Evolutionary conservation across 2,797 vertebrate species (phyloP), one percentile per base, ranked within the genome.

Genomic region (Pangasius sanitwongsei): DNA sequence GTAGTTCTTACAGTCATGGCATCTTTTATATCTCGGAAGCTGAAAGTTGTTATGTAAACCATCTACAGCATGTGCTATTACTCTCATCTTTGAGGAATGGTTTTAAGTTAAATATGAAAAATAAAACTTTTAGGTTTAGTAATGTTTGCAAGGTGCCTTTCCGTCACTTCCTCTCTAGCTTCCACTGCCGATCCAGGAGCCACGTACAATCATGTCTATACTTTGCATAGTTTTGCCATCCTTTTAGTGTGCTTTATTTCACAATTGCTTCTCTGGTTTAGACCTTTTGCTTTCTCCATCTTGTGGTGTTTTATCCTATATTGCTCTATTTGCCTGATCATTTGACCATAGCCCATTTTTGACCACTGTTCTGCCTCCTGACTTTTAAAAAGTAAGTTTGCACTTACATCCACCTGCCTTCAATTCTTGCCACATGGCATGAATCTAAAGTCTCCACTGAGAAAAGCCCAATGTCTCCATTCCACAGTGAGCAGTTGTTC

Each of bases 401-500:
- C n/a, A 57, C 31, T 59, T 82, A 59, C 53, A 57, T 55, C 77
- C 53, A 80, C 31, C 31, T 25, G n/a, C 53, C 31, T 37, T 59
- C 34, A 82, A 25, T 23, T 37, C 9, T 63, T 63, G 81, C 16
- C 34, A 37, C 57, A 83, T 41, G 25, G 23, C 57, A 44, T 5
- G 12, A 80, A 34, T 41, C 12, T 50, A 16, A 67, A 44, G 37
- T 77, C 80, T 77, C 44, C 55, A 53, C 23, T 70, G 84, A 63
- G 16, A 48, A 67, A 81, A 83, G 13, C 37, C 23, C 11, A 83
- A 44, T 41, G 75, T 63, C 2, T 48, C 53, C 55, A 85, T 84
- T 34, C 77, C 63, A 83, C 89, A 83, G 67, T 87, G 31, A 75
- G 59, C 69, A 67, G 84, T 87, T 87, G 57, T 92, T 89, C 92